Evolutionary conservation across 2,888 invertebrate genomes (phyloP), one percentile per base, ranked within the genome.

Genomic region (Shargacucullia verbasci): DNA sequence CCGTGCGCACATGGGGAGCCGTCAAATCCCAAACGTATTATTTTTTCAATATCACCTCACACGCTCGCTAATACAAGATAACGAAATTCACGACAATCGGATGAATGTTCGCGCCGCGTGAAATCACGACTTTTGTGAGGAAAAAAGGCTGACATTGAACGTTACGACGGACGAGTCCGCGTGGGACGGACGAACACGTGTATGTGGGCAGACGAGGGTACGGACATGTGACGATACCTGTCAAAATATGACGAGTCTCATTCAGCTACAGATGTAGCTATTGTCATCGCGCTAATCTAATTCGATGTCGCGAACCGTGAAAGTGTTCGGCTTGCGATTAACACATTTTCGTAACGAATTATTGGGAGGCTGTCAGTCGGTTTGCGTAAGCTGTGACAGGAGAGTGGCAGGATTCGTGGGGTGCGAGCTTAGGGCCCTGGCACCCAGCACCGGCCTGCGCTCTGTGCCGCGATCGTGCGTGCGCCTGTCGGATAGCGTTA

Each of bases 361-460:
- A 91, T 92, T 92, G 88, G 90, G 86, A 90, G 89, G 86, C 88
- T 92, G 93, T 92, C 93, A 92, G 84, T 87, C 79, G 86, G 83
- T 83, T 93, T 93, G 91, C 93, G 92, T 94, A 94, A 94, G 89
- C 93, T 89, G 83, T 93, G 93, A 93, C 93, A 93, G 90, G 90
- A 89, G 92, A 93, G 83, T 93, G 93, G 91, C 92, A 93, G 88
- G 64, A 83, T 79, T 76, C 71, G 78, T 86, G 82, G 91, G 91
- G 90, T 84, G 86, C 82, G 85, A 79, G 85, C 82, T 82, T 79
- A 79, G 78, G 68, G 80, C 81, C 73, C 65, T 63, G 52, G 56
- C 58, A 69, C 67, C 68, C 53, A 62, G 58, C 59, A 39, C 53
- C 52, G 37, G 41, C 33, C 29, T 11, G 35, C 9, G 38, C 43